These are phyloP conservation scores for Hyperopisus bebe DNA, from an alignment of 2,113 vertebrate species.

Conservation along the genomic window DNA sequence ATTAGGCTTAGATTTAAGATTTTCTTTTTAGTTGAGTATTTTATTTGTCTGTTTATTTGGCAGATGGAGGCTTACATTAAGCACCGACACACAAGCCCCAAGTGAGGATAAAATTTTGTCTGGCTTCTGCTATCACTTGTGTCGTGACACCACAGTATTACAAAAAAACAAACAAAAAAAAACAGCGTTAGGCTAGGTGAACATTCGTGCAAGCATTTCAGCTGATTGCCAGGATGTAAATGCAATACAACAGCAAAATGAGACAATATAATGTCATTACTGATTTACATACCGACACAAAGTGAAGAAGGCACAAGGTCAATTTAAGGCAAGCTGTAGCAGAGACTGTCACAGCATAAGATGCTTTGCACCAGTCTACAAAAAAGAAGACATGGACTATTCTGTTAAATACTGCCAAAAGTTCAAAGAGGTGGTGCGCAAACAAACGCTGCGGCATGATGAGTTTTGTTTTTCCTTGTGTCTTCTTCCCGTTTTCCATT, in stretches of 20 bases:
- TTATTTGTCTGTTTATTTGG: slow-evolving; percentile 4
- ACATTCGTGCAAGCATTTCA: slow-evolving; percentile 38
- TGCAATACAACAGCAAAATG: slow-evolving; percentile 33
- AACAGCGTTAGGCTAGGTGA: slow-evolving; percentile 21
- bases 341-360: slow-evolving; percentile 29
- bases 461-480: slow-evolving; percentile 46
- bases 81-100: background rate
- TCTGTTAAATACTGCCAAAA: background rate
- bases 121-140: background rate
- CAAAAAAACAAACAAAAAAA: slow-evolving; percentile 19
- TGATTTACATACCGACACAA: slow-evolving; percentile 54
- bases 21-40: background rate
- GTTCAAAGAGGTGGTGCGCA: slow-evolving; percentile 25
- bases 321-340: slow-evolving; percentile 35
- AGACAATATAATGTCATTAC: slow-evolving; percentile 64
- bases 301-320: slow-evolving; percentile 62
- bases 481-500: slow-evolving; percentile 47
- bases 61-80: slow-evolving; percentile 9
- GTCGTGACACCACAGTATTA: slow-evolving; percentile 37
- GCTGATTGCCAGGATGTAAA: slow-evolving; percentile 40
- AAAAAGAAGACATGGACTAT: slow-evolving; percentile 31
- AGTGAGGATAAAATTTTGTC: background rate
- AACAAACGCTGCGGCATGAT: slow-evolving; percentile 14
- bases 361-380: slow-evolving; percentile 28
- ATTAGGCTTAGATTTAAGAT: background rate